These are phyloP conservation scores for Xiphorhynchus erythropygius DNA, from an alignment of 2,797 vertebrate genomes.

Conservation along the genomic window DNA sequence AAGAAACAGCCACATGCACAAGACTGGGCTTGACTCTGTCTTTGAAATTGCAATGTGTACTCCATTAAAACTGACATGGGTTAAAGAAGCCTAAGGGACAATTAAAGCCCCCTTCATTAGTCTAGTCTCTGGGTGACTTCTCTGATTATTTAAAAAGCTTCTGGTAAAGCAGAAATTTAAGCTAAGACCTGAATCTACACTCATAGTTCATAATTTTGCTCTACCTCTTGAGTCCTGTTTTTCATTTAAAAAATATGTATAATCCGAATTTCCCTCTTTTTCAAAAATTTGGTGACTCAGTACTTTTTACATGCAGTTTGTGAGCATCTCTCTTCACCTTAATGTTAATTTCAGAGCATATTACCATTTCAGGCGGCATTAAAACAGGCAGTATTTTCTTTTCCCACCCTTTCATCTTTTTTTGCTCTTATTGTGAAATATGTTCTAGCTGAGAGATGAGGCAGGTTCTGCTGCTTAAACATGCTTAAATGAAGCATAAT, in stretches of 20 bases:
- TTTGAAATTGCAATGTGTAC: not conserved
- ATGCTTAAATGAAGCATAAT: not conserved
- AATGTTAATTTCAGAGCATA: not conserved
- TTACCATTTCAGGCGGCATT: constrained; percentile 18
- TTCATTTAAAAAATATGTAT: not conserved
- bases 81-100: not conserved
- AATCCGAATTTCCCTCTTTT: not conserved
- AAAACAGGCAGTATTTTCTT: not conserved
- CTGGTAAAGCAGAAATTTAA: not conserved
- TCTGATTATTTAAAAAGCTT: not conserved
- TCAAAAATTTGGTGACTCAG: not conserved
- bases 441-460: not conserved
- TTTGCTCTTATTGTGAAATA: not conserved
- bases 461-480: constrained; percentile 49
- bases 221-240: not conserved
- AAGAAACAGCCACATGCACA: not conserved
- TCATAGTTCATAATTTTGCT: not conserved
- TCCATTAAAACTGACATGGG: not conserved
- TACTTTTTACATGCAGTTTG: not conserved
- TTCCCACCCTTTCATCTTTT: constrained; percentile 4
- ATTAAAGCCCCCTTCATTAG: not conserved
- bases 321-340: not conserved
- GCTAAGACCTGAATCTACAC: not conserved
- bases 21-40: not conserved
- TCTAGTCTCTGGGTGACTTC: not conserved